Conservation (phyloP, 2,797 vertebrate species). For the Tapirus indicus region DNA sequence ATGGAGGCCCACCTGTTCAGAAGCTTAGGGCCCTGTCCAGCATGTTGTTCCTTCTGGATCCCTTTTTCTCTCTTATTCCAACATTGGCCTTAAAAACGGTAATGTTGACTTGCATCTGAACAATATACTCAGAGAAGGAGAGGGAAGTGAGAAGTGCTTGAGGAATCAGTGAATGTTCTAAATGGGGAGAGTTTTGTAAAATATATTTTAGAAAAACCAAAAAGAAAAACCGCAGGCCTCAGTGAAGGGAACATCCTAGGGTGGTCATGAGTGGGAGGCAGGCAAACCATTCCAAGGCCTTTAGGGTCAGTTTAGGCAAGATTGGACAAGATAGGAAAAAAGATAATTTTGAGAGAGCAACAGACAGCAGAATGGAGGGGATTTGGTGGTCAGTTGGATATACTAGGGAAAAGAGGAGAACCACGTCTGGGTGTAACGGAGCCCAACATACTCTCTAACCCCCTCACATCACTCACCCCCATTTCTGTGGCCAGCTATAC, state of each 20-base stretch:
- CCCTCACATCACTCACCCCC: neutral
- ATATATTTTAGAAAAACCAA: neutral
- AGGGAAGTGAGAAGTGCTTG: neutral
- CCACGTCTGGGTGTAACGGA: rapidly evolving
- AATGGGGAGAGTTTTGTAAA: neutral
- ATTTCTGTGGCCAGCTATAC: neutral
- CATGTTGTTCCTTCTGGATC: neutral
- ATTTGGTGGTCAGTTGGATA: neutral
- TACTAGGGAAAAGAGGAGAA: neutral
- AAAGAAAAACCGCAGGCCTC: neutral
- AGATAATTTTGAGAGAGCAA: neutral
- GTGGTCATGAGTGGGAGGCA: rapidly evolving
- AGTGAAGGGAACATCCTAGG: neutral
- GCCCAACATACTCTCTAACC: rapidly evolving
- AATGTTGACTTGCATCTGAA: neutral
- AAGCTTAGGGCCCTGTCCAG: neutral
- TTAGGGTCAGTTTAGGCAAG: neutral
- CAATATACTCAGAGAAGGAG: neutral
- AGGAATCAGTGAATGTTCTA: neutral
- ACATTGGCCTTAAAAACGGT: neutral
- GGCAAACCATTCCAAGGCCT: neutral
- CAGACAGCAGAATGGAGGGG: neutral
- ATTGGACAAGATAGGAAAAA: neutral
- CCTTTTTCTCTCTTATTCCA: neutral
- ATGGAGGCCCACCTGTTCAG: neutral